phyloP scores from a whole-genome alignment of 2,797 vertebrate species.

The Sarcoramphus papa region DNA sequence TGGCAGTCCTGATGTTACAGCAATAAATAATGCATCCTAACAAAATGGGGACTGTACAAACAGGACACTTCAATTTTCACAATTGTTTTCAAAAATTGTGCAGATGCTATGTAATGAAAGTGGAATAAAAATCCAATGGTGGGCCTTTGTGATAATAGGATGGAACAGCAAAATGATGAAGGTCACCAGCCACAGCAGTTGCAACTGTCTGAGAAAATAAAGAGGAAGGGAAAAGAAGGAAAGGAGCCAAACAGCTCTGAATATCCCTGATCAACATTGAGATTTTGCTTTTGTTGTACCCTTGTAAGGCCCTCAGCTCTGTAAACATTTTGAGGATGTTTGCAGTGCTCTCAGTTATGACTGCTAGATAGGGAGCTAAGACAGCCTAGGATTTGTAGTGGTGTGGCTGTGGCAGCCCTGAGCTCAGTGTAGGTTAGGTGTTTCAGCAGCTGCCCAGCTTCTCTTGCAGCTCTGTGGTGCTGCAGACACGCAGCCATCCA shows the following conservation, averaged over 20 bases:
- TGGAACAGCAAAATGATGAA: background rate
- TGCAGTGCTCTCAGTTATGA: background rate
- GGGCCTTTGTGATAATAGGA: background rate
- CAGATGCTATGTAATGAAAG: background rate
- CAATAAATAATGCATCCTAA: background rate
- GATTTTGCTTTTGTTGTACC: background rate
- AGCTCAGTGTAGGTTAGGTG: background rate
- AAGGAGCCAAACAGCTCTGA: background rate
- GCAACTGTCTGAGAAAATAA: background rate
- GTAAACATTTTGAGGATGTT: background rate
- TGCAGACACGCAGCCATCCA: background rate
- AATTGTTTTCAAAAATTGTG: background rate
- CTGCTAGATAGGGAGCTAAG: background rate
- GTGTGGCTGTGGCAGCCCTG: background rate
- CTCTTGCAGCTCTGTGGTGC: background rate
- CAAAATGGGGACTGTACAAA: background rate
- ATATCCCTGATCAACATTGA: background rate
- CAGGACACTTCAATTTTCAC: background rate
- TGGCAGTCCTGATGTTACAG: background rate
- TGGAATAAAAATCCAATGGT: background rate
- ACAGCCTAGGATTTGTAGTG: background rate
- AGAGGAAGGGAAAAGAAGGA: background rate
- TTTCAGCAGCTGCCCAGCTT: background rate
- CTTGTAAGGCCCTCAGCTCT: background rate
- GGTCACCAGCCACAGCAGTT: background rate